Conservation (phyloP, 35 echinoderm and acorn worm genomes). For the Acanthaster planci region DNA sequence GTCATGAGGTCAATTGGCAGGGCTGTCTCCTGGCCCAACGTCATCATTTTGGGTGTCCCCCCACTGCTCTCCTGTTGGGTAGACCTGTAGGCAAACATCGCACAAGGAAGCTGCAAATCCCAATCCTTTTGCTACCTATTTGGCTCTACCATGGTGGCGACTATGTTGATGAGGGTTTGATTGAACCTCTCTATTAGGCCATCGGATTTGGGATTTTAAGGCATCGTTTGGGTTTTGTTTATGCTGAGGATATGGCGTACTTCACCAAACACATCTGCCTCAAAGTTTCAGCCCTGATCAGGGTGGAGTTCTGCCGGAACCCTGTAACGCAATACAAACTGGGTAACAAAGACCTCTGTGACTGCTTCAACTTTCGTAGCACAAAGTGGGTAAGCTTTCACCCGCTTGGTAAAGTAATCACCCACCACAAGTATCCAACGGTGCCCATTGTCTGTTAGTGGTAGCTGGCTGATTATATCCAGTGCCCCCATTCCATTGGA, state of each 20-base stretch:
- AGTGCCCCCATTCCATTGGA: constrained; percentile 68
- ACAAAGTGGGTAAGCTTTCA: constrained; percentile 65
- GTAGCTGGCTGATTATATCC: constrained; percentile 77
- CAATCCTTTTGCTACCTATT: constrained; percentile 56
- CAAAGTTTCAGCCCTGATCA: constrained; percentile 78
- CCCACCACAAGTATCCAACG: constrained; percentile 55
- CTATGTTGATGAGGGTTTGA: constrained; percentile 52
- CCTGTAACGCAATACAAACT: constrained; percentile 64
- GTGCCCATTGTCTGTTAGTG: constrained; percentile 57
- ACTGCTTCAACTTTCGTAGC: constrained; percentile 51
- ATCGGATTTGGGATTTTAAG: constrained; percentile 46
- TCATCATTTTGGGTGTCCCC: constrained; percentile 56
- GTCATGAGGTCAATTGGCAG: constrained; percentile 41
- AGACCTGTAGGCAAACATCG: constrained; percentile 57
- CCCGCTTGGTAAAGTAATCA: constrained; percentile 74
- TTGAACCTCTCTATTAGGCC: constrained; percentile 75
- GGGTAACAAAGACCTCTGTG: constrained; percentile 44
- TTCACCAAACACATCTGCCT: constrained; percentile 48
- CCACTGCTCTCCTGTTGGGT: constrained; percentile 63
- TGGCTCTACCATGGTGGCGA: constrained; percentile 46
- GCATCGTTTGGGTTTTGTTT: constrained; percentile 65
- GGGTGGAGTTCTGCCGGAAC: constrained; percentile 49
- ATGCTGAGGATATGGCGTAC: constrained; percentile 70
- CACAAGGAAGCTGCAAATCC: constrained; percentile 45
- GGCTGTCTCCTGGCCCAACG: constrained; percentile 66